These are phyloP conservation scores for Sphenopsis melanotis DNA, from an alignment of 2,797 vertebrate genomes.

Conservation along the genomic window DNA sequence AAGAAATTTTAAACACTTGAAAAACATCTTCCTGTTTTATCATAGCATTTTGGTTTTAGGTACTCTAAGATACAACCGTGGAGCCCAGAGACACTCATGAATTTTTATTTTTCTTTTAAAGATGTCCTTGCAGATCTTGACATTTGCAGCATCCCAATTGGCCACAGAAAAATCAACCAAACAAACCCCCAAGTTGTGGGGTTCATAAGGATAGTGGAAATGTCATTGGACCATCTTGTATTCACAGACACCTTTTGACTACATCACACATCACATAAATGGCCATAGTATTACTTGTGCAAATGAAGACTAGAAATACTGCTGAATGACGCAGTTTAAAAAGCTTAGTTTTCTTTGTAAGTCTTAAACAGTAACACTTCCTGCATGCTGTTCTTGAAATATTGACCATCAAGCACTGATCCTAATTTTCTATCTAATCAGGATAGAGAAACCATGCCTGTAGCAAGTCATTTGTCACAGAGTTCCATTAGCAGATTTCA, in stretches of 20 bases:
- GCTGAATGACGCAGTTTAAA: not conserved
- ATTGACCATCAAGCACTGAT: not conserved
- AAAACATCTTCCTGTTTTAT: not conserved
- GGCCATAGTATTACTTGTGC: not conserved
- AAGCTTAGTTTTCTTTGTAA: not conserved
- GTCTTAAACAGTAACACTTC: not conserved
- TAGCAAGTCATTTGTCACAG: not conserved
- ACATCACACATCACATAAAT: not conserved
- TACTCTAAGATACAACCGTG: not conserved
- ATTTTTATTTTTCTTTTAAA: not conserved
- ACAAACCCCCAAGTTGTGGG: fast-evolving
- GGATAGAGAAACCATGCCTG: not conserved
- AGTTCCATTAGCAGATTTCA: not conserved
- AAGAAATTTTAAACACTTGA: not conserved
- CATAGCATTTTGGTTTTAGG: not conserved
- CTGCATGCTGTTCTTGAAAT: not conserved
- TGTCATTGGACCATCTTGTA: not conserved
- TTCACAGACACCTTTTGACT: not conserved
- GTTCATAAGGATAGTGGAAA: not conserved
- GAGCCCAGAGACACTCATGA: not conserved
- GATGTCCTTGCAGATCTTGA: not conserved
- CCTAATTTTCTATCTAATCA: not conserved
- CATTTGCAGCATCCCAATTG: not conserved
- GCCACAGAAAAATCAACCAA: not conserved
- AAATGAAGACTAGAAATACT: not conserved